These are phyloP conservation scores for Podarcis cretensis DNA, from an alignment of 2,113 vertebrate species.

Conservation along the genomic window DNA sequence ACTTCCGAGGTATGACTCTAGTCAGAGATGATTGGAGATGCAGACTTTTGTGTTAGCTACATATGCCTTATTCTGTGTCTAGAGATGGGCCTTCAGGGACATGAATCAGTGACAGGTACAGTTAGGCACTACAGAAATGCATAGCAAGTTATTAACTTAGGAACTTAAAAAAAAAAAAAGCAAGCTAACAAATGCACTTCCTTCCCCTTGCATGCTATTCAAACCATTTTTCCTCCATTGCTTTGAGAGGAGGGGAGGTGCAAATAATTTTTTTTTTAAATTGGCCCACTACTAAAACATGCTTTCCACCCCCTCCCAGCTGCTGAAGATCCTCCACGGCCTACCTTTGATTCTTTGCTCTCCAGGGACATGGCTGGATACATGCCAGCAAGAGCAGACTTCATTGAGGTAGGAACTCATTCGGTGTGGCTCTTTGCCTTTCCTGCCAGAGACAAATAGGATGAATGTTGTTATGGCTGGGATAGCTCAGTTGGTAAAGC, in stretches of 20 bases:
- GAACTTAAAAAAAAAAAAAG: background rate
- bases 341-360: conserved; percentile 93
- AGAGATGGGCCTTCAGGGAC: background rate
- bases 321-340: conserved; percentile 93
- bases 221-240: background rate
- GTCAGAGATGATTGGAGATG: no score
- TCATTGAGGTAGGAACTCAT: conserved; percentile 81
- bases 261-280: no score
- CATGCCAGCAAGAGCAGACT: conserved; percentile 98
- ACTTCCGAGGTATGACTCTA: no score
- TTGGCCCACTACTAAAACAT: background rate
- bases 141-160: background rate
- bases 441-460: background rate
- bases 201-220: no score
- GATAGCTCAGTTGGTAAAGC: no score
- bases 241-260: background rate
- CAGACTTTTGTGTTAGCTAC: no score
- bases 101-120: background rate
- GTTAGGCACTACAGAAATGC: background rate
- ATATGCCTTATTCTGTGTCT: background rate
- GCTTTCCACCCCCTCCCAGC: conserved; percentile 74
- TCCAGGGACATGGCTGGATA: conserved; percentile 99
- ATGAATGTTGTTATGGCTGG: background rate
- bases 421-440: background rate
- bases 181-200: no score